phyloP scores from a whole-genome alignment of 2,888 invertebrate genomes.

The Sarcophaga variegata region DNA sequence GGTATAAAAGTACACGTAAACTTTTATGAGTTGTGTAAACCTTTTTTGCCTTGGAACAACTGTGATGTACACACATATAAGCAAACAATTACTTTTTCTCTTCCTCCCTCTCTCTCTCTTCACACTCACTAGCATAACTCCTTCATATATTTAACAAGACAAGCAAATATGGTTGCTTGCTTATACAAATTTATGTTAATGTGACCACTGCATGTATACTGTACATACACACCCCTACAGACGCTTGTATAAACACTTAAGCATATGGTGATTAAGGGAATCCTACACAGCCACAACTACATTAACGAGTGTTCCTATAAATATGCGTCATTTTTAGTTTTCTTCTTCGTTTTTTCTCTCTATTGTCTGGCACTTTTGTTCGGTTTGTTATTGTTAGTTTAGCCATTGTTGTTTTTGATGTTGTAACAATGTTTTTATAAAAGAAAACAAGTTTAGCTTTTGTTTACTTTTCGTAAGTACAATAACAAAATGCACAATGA shows the following conservation, averaged over 20 bases:
- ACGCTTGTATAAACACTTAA: constrained; percentile 11
- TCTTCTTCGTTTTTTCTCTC: not conserved
- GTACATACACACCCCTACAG: not conserved
- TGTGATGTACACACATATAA: not conserved
- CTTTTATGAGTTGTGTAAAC: too few relatives aligned
- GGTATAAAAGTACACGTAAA: too few relatives aligned
- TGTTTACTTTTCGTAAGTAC: not conserved
- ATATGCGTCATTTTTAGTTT: not conserved
- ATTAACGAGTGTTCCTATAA: not conserved
- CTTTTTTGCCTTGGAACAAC: not conserved
- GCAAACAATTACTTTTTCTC: not conserved
- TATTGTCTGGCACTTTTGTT: not conserved
- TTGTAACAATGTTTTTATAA: constrained; percentile 1
- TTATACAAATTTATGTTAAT: constrained; percentile 6
- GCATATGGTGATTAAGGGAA: not conserved
- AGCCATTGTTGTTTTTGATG: not conserved
- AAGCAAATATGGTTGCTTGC: not conserved
- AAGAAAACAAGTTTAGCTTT: constrained; percentile 16
- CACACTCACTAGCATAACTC: too few relatives aligned
- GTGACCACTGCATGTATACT: not conserved
- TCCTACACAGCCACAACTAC: too few relatives aligned
- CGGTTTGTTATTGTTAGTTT: not conserved
- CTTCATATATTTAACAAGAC: too few relatives aligned
- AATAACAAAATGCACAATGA: constrained; percentile 3
- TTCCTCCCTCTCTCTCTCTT: too few relatives aligned